phyloP scores from a whole-genome alignment of 2,888 invertebrate species.

The Isoperla grammatica region DNA sequence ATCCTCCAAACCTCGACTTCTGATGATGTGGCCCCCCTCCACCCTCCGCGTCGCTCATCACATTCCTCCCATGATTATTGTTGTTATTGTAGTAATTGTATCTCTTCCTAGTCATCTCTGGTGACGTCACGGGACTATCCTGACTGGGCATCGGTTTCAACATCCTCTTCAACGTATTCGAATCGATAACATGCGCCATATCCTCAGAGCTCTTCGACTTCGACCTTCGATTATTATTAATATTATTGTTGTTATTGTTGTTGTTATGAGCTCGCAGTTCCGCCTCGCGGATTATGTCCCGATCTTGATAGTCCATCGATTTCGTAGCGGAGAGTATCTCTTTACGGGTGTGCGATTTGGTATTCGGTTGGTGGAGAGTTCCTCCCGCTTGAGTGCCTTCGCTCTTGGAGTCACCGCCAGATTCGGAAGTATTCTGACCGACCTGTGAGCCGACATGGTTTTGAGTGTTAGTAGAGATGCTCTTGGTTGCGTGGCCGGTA shows the following conservation, averaged over 20 bases:
- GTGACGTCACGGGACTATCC: slow-evolving; percentile 85
- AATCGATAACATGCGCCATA: slow-evolving; percentile 63
- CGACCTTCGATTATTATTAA: slow-evolving; percentile 41
- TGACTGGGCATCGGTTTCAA: slow-evolving; percentile 89
- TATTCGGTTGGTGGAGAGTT: slow-evolving; percentile 49
- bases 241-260: slow-evolving; percentile 68
- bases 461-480: slow-evolving; percentile 62
- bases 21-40: too few relatives aligned
- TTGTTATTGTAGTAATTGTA: slow-evolving; percentile 43
- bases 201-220: slow-evolving; percentile 57
- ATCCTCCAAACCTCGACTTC: slow-evolving; percentile 36
- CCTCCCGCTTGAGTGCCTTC: slow-evolving; percentile 82
- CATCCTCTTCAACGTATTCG: slow-evolving; percentile 87
- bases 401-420: slow-evolving; percentile 60
- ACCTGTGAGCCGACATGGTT: slow-evolving; percentile 62
- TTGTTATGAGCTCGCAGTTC: slow-evolving; percentile 62
- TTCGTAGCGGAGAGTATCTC: slow-evolving; percentile 39
- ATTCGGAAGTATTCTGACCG: slow-evolving; percentile 26
- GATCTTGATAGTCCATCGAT: slow-evolving; percentile 51
- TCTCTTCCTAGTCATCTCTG: slow-evolving; percentile 80
- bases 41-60: slow-evolving; percentile 46
- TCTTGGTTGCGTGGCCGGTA: slow-evolving; percentile 55
- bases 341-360: slow-evolving; percentile 15
- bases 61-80: slow-evolving; percentile 51
- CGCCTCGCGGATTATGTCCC: slow-evolving; percentile 57